phyloP scores from a whole-genome alignment of 2,888 invertebrate species.

The Oscheius sp. region DNA sequence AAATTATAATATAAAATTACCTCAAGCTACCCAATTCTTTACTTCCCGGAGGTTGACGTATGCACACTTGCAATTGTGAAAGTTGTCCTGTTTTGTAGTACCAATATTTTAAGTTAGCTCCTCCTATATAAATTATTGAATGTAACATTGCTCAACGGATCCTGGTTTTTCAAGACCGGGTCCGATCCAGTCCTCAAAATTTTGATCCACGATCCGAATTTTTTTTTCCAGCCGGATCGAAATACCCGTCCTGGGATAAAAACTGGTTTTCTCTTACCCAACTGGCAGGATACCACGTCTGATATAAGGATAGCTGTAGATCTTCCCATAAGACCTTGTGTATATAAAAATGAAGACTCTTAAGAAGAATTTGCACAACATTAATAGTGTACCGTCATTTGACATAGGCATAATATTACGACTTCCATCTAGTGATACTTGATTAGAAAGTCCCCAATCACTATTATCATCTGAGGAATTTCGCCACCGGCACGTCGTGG shows the following conservation, averaged over 20 bases:
- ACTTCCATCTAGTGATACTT: constrained; percentile 36
- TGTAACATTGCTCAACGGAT: too few species aligned
- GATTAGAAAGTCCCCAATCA: constrained; percentile 41
- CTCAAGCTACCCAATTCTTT: constrained; percentile 51
- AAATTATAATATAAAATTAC: constrained; percentile 34
- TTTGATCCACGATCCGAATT: too few species aligned
- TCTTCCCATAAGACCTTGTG: constrained; percentile 58
- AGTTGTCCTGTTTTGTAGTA: constrained; percentile 68
- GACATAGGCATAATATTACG: constrained; percentile 38
- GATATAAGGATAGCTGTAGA: constrained; percentile 60
- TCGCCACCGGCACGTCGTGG: constrained; percentile 62
- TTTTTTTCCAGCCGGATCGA: too few species aligned
- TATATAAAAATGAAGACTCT: constrained; percentile 50
- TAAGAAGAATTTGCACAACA: neutral
- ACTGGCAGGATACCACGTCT: constrained; percentile 65
- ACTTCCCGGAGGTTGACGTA: constrained; percentile 66
- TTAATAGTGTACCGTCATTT: constrained; percentile 34
- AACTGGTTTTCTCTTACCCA: constrained; percentile 48
- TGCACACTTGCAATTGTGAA: constrained; percentile 64
- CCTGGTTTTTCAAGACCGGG: too few species aligned
- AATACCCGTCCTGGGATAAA: too few species aligned
- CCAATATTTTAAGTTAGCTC: constrained; percentile 67
- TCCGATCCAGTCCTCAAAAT: too few species aligned
- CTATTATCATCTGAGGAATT: constrained; percentile 57
- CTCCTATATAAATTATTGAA: too few species aligned